phyloP scores from a whole-genome alignment of 1,140 invertebrate species.

The Drosophila obscura region DNA sequence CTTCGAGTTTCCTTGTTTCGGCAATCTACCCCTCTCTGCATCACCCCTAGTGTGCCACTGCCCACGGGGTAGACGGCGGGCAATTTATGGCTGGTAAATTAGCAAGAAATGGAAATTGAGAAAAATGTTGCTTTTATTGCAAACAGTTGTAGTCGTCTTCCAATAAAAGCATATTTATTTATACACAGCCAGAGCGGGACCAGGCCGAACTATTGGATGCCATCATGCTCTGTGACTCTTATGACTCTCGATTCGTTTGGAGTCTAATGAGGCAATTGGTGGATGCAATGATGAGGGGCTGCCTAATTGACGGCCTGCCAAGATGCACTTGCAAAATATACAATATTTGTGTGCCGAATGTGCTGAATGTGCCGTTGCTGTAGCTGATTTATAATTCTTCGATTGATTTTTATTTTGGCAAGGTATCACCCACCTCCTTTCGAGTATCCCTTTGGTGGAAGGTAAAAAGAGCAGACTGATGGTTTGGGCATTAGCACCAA shows the following conservation, averaged over 20 bases:
- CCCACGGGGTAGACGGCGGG: slow-evolving; percentile 47
- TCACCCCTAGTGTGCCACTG: neutral
- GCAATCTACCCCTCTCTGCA: slow-evolving; percentile 1
- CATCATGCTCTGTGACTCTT: slow-evolving; percentile 38
- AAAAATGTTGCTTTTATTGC: slow-evolving; percentile 82
- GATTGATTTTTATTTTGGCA: slow-evolving; percentile 12
- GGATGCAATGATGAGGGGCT: slow-evolving; percentile 59
- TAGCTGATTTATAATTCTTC: slow-evolving; percentile 41
- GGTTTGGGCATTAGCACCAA: slow-evolving; percentile 56
- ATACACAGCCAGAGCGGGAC: slow-evolving; percentile 53
- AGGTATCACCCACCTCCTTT: neutral
- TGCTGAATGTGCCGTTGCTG: slow-evolving; percentile 16
- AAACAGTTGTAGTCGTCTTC: slow-evolving; percentile 81
- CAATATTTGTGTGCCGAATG: slow-evolving; percentile 20
- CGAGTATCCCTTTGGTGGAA: slow-evolving; percentile 56
- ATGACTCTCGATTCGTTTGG: slow-evolving; percentile 74
- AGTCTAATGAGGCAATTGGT: slow-evolving; percentile 74
- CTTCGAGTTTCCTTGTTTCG: slow-evolving; percentile 69
- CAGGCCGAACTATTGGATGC: slow-evolving; percentile 5
- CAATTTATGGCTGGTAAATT: slow-evolving; percentile 81
- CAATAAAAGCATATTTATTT: slow-evolving; percentile 80
- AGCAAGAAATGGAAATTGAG: slow-evolving; percentile 82
- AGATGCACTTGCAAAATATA: slow-evolving; percentile 41
- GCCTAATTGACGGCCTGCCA: slow-evolving; percentile 57
- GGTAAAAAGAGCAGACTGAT: slow-evolving; percentile 61